Evolutionary conservation across 2,113 vertebrate species (phyloP).

Genomic region (Microtus ochrogaster): DNA sequence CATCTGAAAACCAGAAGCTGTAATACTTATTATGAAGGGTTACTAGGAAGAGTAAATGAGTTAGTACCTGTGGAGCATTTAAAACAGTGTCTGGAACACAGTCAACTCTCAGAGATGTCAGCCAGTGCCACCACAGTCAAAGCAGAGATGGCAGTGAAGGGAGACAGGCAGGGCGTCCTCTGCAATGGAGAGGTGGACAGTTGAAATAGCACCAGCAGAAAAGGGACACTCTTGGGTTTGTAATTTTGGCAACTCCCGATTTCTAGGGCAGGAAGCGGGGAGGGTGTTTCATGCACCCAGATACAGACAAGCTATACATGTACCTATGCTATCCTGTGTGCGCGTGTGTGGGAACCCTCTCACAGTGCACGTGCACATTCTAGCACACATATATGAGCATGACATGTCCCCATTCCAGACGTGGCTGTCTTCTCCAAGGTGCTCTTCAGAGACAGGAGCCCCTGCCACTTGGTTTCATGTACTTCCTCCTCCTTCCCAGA

Average conservation of each 20-base stretch:
- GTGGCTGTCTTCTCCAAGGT: conserved; percentile 8
- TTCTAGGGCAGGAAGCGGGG: neutral
- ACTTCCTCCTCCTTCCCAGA: neutral
- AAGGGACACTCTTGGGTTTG: conserved; percentile 14
- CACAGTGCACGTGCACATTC: neutral
- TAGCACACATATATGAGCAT: neutral
- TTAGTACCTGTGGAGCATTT: neutral
- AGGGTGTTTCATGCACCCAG: neutral
- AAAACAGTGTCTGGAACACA: conserved; percentile 32
- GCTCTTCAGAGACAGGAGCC: neutral
- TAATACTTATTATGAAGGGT: neutral
- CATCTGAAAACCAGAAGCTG: conserved; percentile 9
- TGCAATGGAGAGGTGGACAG: neutral
- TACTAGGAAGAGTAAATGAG: conserved; percentile 17
- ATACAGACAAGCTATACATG: neutral
- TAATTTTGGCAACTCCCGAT: neutral
- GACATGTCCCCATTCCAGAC: neutral
- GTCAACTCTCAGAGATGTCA: neutral
- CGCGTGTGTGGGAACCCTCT: neutral
- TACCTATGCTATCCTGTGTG: neutral
- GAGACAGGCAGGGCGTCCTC: neutral
- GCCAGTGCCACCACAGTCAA: neutral
- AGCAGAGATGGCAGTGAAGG: neutral
- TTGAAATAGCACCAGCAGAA: conserved; percentile 1
- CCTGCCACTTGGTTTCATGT: neutral